phyloP scores from a whole-genome alignment of 2,113 vertebrate genomes.

The Tonatia bakeri region DNA sequence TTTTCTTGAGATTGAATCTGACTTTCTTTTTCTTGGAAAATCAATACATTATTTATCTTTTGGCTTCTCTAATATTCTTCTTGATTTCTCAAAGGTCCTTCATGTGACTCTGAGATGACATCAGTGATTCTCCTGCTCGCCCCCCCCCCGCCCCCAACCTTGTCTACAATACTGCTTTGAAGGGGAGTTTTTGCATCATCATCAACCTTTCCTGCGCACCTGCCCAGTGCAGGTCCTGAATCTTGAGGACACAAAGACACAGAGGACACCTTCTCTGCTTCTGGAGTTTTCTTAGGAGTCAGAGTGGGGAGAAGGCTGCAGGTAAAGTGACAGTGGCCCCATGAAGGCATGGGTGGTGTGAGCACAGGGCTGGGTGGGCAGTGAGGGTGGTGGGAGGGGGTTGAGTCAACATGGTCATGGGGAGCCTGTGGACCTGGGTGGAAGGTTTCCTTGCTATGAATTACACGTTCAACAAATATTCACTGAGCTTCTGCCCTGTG shows the following conservation, averaged over 20 bases:
- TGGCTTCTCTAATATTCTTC: not conserved
- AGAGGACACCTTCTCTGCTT: not conserved
- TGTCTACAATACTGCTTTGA: not conserved
- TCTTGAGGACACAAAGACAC: not conserved
- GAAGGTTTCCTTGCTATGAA: not conserved
- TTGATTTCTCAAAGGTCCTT: slow-evolving; percentile 55
- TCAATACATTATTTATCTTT: slow-evolving; percentile 70
- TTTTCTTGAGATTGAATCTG: slow-evolving; percentile 47
- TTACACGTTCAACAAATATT: not conserved
- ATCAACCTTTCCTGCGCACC: slow-evolving; percentile 31
- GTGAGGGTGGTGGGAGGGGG: rapidly evolving
- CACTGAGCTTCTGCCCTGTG: not conserved
- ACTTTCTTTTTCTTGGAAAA: slow-evolving; percentile 55
- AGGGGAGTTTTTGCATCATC: slow-evolving; percentile 14
- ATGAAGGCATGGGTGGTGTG: not conserved
- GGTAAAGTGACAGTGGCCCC: not conserved
- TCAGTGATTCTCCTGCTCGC: not conserved
- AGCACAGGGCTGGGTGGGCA: not conserved
- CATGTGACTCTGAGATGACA: slow-evolving; percentile 47
- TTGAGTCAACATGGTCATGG: rapidly evolving
- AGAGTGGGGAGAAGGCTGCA: not conserved
- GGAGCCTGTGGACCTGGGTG: not conserved
- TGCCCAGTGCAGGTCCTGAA: not conserved
- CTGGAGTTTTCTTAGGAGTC: not conserved
- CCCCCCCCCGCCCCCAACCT: not conserved